A percentile compares a stretch with the other conserved stretches of the same genome.
Evolutionary conservation across 2,797 vertebrate species (phyloP).

Genomic region (Chaetodon trifasciatus): DNA sequence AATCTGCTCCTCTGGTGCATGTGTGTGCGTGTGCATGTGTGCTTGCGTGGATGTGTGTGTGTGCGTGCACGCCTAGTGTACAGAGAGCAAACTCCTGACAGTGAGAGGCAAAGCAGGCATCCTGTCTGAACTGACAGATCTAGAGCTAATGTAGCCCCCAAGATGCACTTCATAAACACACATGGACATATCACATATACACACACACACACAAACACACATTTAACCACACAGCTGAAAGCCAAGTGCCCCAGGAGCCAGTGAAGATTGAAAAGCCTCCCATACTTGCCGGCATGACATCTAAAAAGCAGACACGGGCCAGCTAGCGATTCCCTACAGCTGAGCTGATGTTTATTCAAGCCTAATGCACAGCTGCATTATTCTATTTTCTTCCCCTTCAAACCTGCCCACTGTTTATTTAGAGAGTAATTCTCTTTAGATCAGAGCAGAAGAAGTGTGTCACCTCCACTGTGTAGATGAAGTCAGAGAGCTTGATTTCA

Average conservation of each 20-base stretch:
- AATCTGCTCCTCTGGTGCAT: slow-evolving; percentile 5
- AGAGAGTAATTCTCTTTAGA: slow-evolving; percentile 55
- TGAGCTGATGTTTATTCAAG: slow-evolving; percentile 63
- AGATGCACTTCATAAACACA: slow-evolving; percentile 65
- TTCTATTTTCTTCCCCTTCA: slow-evolving; percentile 53
- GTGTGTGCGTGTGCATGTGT: not conserved
- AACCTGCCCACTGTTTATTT: slow-evolving; percentile 66
- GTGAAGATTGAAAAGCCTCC: slow-evolving; percentile 69
- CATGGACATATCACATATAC: slow-evolving; percentile 30
- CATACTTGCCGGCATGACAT: slow-evolving; percentile 64
- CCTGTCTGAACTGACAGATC: slow-evolving; percentile 74
- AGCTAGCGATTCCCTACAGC: slow-evolving; percentile 47
- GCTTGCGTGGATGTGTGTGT: not conserved
- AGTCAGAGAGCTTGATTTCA: slow-evolving; percentile 38
- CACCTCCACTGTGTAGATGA: slow-evolving; percentile 50
- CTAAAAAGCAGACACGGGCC: slow-evolving; percentile 52
- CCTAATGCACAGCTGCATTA: slow-evolving; percentile 60
- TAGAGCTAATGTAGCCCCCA: slow-evolving; percentile 71
- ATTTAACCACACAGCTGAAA: slow-evolving; percentile 67
- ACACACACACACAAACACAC: slow-evolving; percentile 36
- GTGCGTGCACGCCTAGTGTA: slow-evolving; percentile 18
- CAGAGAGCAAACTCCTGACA: slow-evolving; percentile 55
- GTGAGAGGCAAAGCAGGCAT: slow-evolving; percentile 66
- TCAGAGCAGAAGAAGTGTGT: slow-evolving; percentile 55
- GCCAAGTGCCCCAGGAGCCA: slow-evolving; percentile 63